Percentiles rank a stretch among this genome's conserved stretches.
Evolutionary conservation across 1,140 invertebrate genomes (phyloP).

Genomic region (Papilio polyxenes): DNA sequence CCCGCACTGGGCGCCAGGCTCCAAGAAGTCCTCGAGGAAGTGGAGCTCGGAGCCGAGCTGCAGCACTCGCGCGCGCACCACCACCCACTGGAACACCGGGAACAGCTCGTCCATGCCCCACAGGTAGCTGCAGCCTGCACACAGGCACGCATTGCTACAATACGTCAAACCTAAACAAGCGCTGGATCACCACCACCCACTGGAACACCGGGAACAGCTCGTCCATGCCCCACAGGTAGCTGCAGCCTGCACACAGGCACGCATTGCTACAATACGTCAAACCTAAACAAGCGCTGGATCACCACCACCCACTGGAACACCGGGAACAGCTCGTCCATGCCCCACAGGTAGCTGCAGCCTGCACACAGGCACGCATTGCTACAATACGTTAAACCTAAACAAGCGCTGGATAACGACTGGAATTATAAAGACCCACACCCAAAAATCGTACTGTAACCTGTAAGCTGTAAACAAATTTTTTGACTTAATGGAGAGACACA

Average conservation of each 20-base stretch:
- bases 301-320: slow-evolving; percentile 93
- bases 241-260: slow-evolving; percentile 50
- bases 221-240: slow-evolving; percentile 91
- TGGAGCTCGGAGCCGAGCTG: slow-evolving; percentile 93
- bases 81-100: slow-evolving; percentile 92
- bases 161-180: too few species aligned
- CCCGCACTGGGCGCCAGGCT: slow-evolving; percentile 86
- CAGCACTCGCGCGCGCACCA: slow-evolving; percentile 89
- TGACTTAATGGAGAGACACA: too few species aligned
- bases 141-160: too few species aligned
- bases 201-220: slow-evolving; percentile 92
- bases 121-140: slow-evolving; percentile 79
- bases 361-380: not conserved
- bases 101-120: slow-evolving; percentile 94
- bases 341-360: slow-evolving; percentile 84
- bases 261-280: too few species aligned
- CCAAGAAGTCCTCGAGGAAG: slow-evolving; percentile 92
- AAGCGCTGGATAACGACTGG: too few species aligned
- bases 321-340: slow-evolving; percentile 93
- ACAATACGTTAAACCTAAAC: too few species aligned
- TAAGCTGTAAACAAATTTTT: too few species aligned
- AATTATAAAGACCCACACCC: too few species aligned
- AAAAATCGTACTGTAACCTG: too few species aligned
- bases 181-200: slow-evolving; percentile 81
- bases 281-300: too few species aligned